These are phyloP conservation scores for Lasioglossum vierecki DNA, from an alignment of 2,888 invertebrate species.

Conservation along the genomic window DNA sequence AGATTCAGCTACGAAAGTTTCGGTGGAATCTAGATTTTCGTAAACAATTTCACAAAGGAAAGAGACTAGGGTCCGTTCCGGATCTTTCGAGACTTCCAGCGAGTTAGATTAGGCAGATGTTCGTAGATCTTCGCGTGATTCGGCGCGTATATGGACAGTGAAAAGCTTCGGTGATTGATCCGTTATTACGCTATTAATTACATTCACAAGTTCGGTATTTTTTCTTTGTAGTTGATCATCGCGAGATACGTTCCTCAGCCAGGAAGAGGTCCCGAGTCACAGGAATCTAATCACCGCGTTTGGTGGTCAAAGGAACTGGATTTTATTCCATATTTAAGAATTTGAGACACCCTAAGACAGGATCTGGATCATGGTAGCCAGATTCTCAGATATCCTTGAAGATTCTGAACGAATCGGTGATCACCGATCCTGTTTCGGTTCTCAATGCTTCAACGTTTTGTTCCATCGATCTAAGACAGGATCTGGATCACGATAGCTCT, in stretches of 20 bases:
- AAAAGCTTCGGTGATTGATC: background rate
- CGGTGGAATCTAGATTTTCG: background rate
- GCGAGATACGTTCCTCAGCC: background rate
- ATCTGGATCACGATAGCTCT: background rate
- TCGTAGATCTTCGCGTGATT: background rate
- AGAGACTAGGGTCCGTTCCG: background rate
- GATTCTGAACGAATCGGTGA: slow-evolving; percentile 31
- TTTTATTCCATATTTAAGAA: background rate
- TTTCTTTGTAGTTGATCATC: background rate
- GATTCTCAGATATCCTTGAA: background rate
- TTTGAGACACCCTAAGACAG: background rate
- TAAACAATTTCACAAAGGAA: background rate
- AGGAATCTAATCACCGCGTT: slow-evolving; percentile 8
- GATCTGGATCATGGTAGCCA: background rate
- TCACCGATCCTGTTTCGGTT: slow-evolving; percentile 25
- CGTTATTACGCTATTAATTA: background rate
- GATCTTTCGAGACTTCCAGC: background rate
- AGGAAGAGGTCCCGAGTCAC: background rate
- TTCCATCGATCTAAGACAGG: background rate
- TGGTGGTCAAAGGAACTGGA: slow-evolving; percentile 13
- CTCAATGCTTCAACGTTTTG: slow-evolving; percentile 15
- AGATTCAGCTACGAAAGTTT: background rate
- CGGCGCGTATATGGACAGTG: background rate
- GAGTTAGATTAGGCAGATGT: background rate
- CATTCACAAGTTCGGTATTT: background rate